These are phyloP conservation scores for Nothocercus nigrocapillus DNA, from an alignment of 2,113 vertebrate genomes.

Conservation along the genomic window DNA sequence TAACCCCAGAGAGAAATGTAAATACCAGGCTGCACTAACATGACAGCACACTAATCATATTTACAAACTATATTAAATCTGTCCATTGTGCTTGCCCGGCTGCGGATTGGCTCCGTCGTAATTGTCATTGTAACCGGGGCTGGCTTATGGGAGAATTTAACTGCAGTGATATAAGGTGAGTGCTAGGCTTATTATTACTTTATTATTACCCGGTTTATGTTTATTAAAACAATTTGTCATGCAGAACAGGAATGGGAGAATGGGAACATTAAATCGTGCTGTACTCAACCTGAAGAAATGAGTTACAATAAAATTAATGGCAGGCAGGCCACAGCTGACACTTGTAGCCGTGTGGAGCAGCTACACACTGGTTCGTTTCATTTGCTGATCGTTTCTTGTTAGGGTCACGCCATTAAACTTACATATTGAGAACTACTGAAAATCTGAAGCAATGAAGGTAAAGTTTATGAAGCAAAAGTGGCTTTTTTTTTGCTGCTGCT, in stretches of 20 bases:
- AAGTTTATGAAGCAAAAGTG: conserved; percentile 77
- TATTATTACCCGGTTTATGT: conserved; percentile 99
- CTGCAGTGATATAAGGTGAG: conserved; percentile 99
- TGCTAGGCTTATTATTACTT: conserved; percentile 99
- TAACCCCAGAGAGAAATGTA: conserved; percentile 98
- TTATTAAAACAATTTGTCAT: conserved; percentile 99
- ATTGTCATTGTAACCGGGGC: conserved; percentile 96
- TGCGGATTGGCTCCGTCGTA: conserved; percentile 91
- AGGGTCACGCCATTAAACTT: conserved; percentile 93
- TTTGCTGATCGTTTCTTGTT: conserved; percentile 93
- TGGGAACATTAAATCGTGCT: conserved; percentile 97
- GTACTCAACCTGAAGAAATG: conserved; percentile 95
- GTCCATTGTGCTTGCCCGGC: conserved; percentile 94
- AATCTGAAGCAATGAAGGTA: conserved; percentile 79
- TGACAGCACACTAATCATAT: conserved; percentile 99
- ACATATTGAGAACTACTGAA: conserved; percentile 85
- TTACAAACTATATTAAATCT: conserved; percentile 99
- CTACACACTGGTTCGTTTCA: conserved; percentile 87
- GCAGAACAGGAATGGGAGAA: conserved; percentile 97
- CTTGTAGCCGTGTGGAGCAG: conserved; percentile 80
- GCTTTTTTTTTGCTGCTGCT: conserved; percentile 58
- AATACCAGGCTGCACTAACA: conserved; percentile 97
- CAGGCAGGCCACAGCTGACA: conserved; percentile 79
- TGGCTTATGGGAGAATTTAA: conserved; percentile 98
- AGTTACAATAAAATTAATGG: conserved; percentile 97